Conservation (phyloP, 2,113 vertebrate genomes). For the Columba janthina region DNA sequence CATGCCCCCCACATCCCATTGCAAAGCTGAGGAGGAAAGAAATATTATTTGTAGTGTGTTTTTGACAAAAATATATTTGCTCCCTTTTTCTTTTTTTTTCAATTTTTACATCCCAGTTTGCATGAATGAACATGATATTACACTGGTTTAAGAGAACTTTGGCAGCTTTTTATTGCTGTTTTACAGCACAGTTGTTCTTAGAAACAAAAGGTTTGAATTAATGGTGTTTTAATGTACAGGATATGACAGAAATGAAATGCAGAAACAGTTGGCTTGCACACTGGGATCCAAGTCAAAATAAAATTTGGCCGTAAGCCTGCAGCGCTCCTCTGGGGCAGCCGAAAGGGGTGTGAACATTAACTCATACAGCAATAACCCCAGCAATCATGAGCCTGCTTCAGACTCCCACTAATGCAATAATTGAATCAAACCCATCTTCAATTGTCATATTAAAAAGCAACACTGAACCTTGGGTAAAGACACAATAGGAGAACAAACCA, state of each 20-base stretch:
- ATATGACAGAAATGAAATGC: constrained; percentile 68
- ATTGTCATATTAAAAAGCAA: constrained; percentile 21
- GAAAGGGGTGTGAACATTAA: constrained; percentile 56
- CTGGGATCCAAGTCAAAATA: constrained; percentile 60
- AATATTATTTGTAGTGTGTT: background rate
- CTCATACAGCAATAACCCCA: constrained; percentile 40
- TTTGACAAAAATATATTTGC: background rate
- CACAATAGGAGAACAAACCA: background rate
- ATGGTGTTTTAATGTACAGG: constrained; percentile 64
- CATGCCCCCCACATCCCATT: background rate
- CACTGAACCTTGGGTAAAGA: background rate
- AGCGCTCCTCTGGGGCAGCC: constrained; percentile 27
- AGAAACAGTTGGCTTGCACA: constrained; percentile 59
- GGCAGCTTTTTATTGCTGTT: constrained; percentile 33
- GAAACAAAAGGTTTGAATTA: constrained; percentile 65
- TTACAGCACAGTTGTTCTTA: constrained; percentile 43
- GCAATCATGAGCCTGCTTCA: constrained; percentile 6
- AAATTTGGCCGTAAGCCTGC: constrained; percentile 29
- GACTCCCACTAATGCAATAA: constrained; percentile 55
- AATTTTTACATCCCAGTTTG: background rate
- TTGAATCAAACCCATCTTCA: constrained; percentile 49
- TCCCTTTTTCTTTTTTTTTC: background rate
- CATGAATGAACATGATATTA: background rate
- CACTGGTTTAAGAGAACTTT: background rate
- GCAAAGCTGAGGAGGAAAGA: background rate